Evolutionary conservation across 1,140 invertebrate species (phyloP), one percentile per base, ranked within the genome.

Genomic region (Neocloeon triangulifer): DNA sequence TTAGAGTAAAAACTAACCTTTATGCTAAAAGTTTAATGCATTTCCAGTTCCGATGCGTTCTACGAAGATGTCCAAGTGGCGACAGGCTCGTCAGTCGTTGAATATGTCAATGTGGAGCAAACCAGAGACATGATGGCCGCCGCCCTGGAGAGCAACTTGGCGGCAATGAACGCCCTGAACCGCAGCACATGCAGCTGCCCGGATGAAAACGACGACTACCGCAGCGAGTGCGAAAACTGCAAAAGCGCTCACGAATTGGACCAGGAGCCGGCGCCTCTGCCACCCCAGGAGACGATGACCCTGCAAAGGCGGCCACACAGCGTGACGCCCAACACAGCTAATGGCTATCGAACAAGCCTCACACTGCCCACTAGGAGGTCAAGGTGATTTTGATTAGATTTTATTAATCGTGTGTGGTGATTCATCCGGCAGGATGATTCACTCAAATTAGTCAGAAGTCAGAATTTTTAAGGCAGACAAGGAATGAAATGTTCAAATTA

Each of bases 141-240:
- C 27, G 19, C 31, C 5, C 31, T 32, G 4, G 21, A 18, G n/a
- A 17, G 22, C 4, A 35, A 35, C 18, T 28, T 35, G 10, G 21
- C 15, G 10, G 26, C 18, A n/a, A 35, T 39, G 30, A 39, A 39
- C 17, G 35, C 36, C 16, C 23, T 39, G 34, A 39, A 36, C 31
- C 36, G 34, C 21, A 28, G 35, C 4, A 47, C 51, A 8, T 59
- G 54, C 34, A 52, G 49, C 17, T 59, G 55, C 25, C 54, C 48
- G 19, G 70, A 71, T 34, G 58, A 69, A 28, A 58, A 62, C 13
- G 71, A 76, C 42, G 73, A 77, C 50, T 77, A 75, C 45, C 59
- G 74, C 25, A 76, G 69, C 47, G 75, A 80, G 49, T 80, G 75
- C 50, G 74, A 78, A 50, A 80, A 80, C 53, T 80, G 75, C 51